Evolutionary conservation across 1,140 invertebrate species (phyloP), one percentile per base, ranked within the genome.

Genomic region (Hyposmocoma kahamanoa): DNA sequence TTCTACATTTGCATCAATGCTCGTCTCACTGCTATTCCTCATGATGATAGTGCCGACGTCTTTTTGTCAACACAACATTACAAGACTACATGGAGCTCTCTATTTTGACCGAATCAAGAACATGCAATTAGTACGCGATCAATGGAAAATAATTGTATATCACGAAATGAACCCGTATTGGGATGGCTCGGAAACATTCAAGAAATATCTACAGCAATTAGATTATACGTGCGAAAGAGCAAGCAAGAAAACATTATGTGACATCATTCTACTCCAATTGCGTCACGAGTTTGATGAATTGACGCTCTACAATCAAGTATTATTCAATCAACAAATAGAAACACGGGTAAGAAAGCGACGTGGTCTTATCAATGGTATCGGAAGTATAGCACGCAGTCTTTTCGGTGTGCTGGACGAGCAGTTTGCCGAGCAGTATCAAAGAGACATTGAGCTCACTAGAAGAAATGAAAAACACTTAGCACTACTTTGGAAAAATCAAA

Each of bases 91-190:
- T 42, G 22, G 34, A 18, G 6, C 26, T 22, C 5, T 36, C 8
- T 54, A 39, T 43, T 47, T 49, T 43, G 57, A 60, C 20, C 57
- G 44, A 39, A 50, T 58, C 3, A 53, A 51, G 6, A 50, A 55
- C 6, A 21, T 64, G 8, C 42, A 47, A 8, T 48, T 50, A 28
- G 53, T 65, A 13, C 42, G 44, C 17, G 62, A 65, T 44, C 50
- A 65, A 39, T 65, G 62, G 58, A 60, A 34, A 13, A 11, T 65
- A 9, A 28, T 65, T 6, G 43, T 51, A 10, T 65, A 49, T 39
- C 61, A 61, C 20, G 57, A 65, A 15, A 44, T 60, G 50, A 42
- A 45, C 0, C 46, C 36, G 1, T 61, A 61, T 22, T 61, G 56
- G 58, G 22, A 52, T 28, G 20, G 43, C 13, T 11, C 43, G 15